Percentiles rank a stretch among this genome's conserved stretches.
Conservation (phyloP, 2,888 invertebrate genomes). For the Plebejus argus region DNA sequence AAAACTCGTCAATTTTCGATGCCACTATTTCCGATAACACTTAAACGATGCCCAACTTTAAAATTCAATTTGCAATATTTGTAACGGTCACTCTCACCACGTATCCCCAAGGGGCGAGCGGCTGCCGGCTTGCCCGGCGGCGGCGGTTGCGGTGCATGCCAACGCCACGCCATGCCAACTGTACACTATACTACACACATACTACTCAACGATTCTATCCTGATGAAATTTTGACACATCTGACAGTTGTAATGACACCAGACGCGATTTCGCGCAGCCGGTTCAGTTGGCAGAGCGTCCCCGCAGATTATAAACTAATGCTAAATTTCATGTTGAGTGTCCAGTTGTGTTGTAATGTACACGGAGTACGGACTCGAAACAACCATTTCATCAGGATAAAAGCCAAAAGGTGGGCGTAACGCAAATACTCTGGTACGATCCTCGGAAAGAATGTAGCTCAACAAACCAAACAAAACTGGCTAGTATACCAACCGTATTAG, state of each 20-base stretch:
- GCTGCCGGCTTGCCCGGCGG: slow-evolving; percentile 60
- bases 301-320: slow-evolving; percentile 10
- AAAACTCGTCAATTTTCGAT: background rate
- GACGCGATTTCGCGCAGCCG: background rate
- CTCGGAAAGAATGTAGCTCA: background rate
- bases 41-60: background rate
- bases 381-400: slow-evolving; percentile 52
- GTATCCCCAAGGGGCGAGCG: slow-evolving; percentile 59
- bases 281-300: slow-evolving; percentile 26
- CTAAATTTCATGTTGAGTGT: slow-evolving; percentile 25
- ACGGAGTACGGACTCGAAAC: background rate
- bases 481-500: slow-evolving; percentile 15
- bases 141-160: slow-evolving; percentile 71
- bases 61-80: background rate
- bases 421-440: slow-evolving; percentile 23
- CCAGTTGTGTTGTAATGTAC: slow-evolving; percentile 2
- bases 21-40: background rate
- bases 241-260: background rate
- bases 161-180: slow-evolving; percentile 76
- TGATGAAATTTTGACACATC: slow-evolving; percentile 46
- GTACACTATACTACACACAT: slow-evolving; percentile 56
- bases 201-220: slow-evolving; percentile 53
- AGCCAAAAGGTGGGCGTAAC: slow-evolving; percentile 42
- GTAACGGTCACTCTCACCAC: background rate
- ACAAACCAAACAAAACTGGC: background rate